phyloP scores from a whole-genome alignment of 1,140 invertebrate genomes.

The Trissolcus basalis region DNA sequence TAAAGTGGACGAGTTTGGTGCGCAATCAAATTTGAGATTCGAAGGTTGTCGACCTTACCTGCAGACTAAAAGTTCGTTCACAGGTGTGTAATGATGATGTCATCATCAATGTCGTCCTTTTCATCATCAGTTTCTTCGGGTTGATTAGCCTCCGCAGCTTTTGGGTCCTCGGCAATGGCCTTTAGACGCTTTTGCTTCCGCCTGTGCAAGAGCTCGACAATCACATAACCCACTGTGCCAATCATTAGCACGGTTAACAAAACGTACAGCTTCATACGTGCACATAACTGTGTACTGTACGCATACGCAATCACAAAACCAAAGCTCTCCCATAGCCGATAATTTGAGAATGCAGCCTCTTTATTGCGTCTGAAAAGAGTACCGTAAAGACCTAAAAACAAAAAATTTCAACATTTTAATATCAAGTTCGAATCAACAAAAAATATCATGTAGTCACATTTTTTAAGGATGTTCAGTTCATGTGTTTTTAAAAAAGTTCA shows the following conservation, averaged over 20 bases:
- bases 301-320: slow-evolving; percentile 95
- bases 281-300: slow-evolving; percentile 90
- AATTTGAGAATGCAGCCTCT: slow-evolving; percentile 97
- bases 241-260: slow-evolving; percentile 86
- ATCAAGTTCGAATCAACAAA: no score
- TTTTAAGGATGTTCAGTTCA: no score
- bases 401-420: not conserved
- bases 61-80: slow-evolving; percentile 70
- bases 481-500: no score
- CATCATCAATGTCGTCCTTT: slow-evolving; percentile 89
- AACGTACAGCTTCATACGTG: slow-evolving; percentile 92
- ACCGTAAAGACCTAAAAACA: slow-evolving; percentile 87
- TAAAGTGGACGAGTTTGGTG: not conserved
- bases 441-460: no score
- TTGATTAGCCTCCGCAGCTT: slow-evolving; percentile 78
- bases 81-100: slow-evolving; percentile 89
- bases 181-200: slow-evolving; percentile 84
- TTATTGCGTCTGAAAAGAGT: slow-evolving; percentile 93
- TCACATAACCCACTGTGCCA: slow-evolving; percentile 87
- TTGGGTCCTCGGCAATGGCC: slow-evolving; percentile 80
- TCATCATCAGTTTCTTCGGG: slow-evolving; percentile 87
- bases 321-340: slow-evolving; percentile 93
- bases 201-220: slow-evolving; percentile 89
- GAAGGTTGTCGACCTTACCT: slow-evolving; percentile 23
- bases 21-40: not conserved